A percentile compares a stretch with the other conserved stretches of the same genome.
Conservation (phyloP, 2,113 vertebrate species). For the Tychaedon coryphoeus region DNA sequence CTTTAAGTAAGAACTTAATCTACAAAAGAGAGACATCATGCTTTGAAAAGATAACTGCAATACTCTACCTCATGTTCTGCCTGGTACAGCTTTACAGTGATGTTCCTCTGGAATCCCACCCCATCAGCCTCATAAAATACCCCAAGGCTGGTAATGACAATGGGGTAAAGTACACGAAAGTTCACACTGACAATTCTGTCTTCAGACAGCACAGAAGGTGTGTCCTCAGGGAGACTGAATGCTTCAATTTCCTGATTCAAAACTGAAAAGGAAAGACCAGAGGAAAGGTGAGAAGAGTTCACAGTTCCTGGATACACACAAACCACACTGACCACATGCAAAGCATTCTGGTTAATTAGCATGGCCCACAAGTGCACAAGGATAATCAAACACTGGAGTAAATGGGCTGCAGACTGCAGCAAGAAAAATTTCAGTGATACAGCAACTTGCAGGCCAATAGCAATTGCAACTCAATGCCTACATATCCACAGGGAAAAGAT, state of each 20-base stretch:
- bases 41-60: not conserved
- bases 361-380: not conserved
- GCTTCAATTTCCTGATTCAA: slow-evolving; percentile 86
- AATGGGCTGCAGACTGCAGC: not conserved
- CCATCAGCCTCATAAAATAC: slow-evolving; percentile 81
- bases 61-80: slow-evolving; percentile 90
- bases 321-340: not conserved
- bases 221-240: slow-evolving; percentile 77
- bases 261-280: slow-evolving; percentile 57
- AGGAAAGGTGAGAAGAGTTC: not conserved
- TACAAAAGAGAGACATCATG: not conserved
- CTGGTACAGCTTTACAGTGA: slow-evolving; percentile 92
- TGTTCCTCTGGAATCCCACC: slow-evolving; percentile 83
- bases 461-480: not conserved
- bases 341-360: not conserved
- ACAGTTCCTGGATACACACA: not conserved
- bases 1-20: not conserved
- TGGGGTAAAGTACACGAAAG: slow-evolving; percentile 92
- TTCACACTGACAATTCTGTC: slow-evolving; percentile 86
- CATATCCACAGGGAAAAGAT: not conserved
- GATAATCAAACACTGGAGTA: not conserved
- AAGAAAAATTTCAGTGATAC: not conserved
- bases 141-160: slow-evolving; percentile 91
- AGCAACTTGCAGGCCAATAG: not conserved
- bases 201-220: slow-evolving; percentile 74